phyloP scores from a whole-genome alignment of 2,113 vertebrate genomes.

The Chamaetylas fuelleborni region DNA sequence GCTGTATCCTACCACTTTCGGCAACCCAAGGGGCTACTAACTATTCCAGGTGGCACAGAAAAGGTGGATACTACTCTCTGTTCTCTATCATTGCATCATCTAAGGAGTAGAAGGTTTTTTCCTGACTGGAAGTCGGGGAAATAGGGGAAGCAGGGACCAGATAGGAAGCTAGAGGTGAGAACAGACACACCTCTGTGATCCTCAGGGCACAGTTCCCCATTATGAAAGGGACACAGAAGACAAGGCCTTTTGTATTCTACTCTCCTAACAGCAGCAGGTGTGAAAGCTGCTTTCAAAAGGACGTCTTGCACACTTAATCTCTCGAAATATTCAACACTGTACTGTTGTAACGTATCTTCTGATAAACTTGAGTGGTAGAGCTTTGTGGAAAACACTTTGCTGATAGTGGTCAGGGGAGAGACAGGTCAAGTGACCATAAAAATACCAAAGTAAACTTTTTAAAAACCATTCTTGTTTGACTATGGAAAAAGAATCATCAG shows the following conservation, averaged over 20 bases:
- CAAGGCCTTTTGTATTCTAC: neutral
- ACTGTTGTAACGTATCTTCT: neutral
- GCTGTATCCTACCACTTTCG: neutral
- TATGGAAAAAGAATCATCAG: neutral
- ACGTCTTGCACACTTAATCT: accelerated
- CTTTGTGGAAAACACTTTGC: neutral
- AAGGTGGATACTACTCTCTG: neutral
- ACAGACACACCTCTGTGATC: accelerated
- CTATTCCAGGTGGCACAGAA: neutral
- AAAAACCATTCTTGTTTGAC: neutral
- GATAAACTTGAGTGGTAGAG: neutral
- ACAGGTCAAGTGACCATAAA: neutral
- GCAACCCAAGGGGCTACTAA: neutral
- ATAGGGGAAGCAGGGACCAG: neutral
- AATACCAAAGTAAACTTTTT: neutral
- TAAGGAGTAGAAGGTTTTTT: neutral
- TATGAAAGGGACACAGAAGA: neutral
- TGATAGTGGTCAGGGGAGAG: neutral
- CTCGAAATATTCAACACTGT: neutral
- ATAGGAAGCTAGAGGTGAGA: accelerated
- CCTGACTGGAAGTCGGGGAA: neutral
- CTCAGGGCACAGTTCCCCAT: neutral
- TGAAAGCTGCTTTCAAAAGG: neutral
- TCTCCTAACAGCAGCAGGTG: neutral
- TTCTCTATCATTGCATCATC: neutral